These are phyloP conservation scores for Machaerirhynchus nigripectus DNA, from an alignment of 2,113 vertebrate species.

Conservation along the genomic window DNA sequence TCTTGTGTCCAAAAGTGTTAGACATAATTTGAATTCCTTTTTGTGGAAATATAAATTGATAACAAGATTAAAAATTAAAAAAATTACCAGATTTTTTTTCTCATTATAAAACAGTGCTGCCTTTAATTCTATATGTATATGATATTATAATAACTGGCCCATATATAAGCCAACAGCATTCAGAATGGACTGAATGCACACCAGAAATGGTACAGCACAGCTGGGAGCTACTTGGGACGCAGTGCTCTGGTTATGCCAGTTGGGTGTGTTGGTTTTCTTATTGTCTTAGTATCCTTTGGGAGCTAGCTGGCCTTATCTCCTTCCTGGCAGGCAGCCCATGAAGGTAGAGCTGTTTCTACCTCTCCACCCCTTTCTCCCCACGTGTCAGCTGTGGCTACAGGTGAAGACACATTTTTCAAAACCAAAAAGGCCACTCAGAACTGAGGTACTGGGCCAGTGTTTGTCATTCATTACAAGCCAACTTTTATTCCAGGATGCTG, in stretches of 20 bases:
- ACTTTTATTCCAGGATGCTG: background rate
- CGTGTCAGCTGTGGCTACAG: background rate
- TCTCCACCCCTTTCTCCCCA: background rate
- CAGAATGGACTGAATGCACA: background rate
- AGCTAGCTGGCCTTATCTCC: background rate
- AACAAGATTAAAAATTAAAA: background rate
- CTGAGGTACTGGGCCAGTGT: background rate
- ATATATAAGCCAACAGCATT: background rate
- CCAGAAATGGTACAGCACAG: background rate
- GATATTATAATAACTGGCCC: background rate
- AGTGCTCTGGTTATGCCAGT: background rate
- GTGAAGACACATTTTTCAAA: background rate
- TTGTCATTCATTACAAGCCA: background rate
- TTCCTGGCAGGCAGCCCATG: background rate
- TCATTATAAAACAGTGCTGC: background rate
- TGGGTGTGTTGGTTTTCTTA: background rate
- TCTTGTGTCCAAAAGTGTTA: background rate
- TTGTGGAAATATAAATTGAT: background rate
- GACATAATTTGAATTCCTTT: background rate
- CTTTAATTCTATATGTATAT: background rate
- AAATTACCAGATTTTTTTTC: background rate
- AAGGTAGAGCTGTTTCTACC: background rate
- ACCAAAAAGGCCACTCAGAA: background rate
- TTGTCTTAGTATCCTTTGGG: background rate
- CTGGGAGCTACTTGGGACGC: background rate